phyloP scores from a whole-genome alignment of 2,888 invertebrate species.

The Pardosa pseudoannulata region DNA sequence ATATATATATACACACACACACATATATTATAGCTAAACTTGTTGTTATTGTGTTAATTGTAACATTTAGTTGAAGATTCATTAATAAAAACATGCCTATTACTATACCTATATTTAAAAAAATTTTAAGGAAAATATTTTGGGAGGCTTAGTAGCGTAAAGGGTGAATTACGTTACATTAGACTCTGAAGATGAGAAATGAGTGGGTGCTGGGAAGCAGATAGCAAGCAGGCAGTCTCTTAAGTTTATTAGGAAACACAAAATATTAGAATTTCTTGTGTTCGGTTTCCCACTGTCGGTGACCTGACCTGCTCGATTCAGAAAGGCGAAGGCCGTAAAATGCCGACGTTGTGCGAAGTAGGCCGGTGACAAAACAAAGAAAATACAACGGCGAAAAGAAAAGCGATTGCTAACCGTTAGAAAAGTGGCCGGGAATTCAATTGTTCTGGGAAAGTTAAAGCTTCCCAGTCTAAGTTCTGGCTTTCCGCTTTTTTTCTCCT shows the following conservation, averaged over 20 bases:
- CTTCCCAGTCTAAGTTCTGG: not conserved
- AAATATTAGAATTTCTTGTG: not conserved
- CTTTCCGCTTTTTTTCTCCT: not conserved
- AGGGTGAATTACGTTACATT: no score
- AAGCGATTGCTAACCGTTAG: not conserved
- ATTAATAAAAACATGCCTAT: no score
- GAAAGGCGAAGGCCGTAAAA: conserved; percentile 37
- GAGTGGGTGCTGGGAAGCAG: not conserved
- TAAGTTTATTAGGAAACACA: not conserved
- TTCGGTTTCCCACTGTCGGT: conserved; percentile 35
- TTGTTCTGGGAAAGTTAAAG: not conserved
- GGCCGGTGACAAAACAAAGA: conserved; percentile 39
- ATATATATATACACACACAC: no score
- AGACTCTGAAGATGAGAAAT: no score
- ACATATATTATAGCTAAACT: no score
- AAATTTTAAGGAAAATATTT: no score
- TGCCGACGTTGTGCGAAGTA: conserved; percentile 32
- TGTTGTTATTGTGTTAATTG: no score
- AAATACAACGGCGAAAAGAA: conserved; percentile 1
- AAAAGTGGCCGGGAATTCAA: conserved; percentile 2
- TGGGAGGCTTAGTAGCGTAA: no score
- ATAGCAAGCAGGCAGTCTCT: not conserved
- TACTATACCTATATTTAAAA: no score
- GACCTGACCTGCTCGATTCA: conserved; percentile 44
- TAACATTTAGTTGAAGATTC: no score